These are phyloP conservation scores for Hormiphora californensis DNA, from an alignment of 37 sponge, comb jelly and placozoan genomes.

Conservation along the genomic window DNA sequence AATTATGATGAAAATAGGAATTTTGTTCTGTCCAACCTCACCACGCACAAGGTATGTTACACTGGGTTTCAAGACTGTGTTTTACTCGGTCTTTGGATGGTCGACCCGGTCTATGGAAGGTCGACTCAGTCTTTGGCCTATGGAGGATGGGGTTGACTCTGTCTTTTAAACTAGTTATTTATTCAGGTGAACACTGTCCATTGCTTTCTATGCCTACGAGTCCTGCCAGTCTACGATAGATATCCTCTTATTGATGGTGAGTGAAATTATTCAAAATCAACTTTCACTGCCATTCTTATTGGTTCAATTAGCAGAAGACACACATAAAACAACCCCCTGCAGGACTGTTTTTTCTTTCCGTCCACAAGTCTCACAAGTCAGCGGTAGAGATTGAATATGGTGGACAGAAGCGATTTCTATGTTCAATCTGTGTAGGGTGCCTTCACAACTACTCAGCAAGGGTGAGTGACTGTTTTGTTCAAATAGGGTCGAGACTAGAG, in stretches of 20 bases:
- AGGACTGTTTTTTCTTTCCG: conserved; percentile 14
- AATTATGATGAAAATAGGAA: conserved; percentile 46
- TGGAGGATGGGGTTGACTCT: no score
- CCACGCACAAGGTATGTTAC: conserved; percentile 20
- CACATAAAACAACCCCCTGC: background rate
- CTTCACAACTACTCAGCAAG: conserved; percentile 34
- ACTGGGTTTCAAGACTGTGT: background rate
- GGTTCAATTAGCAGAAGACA: no score
- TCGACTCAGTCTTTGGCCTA: no score
- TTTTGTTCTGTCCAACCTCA: conserved; percentile 45
- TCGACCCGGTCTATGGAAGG: no score
- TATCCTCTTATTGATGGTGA: conserved; percentile 53
- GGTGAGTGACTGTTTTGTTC: no score
- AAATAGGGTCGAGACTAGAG: no score
- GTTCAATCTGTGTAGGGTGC: conserved; percentile 28
- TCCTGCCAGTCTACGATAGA: conserved; percentile 79
- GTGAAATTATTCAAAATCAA: no score
- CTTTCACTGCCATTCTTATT: no score
- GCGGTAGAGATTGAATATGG: conserved; percentile 11
- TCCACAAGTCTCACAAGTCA: conserved; percentile 53
- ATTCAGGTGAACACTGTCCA: conserved; percentile 56
- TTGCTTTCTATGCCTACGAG: conserved; percentile 70
- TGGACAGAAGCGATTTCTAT: background rate
- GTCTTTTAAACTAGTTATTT: no score
- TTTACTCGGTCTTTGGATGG: no score